These are phyloP conservation scores for Crocidura indochinensis DNA, from an alignment of 2,797 vertebrate species.

Conservation along the genomic window DNA sequence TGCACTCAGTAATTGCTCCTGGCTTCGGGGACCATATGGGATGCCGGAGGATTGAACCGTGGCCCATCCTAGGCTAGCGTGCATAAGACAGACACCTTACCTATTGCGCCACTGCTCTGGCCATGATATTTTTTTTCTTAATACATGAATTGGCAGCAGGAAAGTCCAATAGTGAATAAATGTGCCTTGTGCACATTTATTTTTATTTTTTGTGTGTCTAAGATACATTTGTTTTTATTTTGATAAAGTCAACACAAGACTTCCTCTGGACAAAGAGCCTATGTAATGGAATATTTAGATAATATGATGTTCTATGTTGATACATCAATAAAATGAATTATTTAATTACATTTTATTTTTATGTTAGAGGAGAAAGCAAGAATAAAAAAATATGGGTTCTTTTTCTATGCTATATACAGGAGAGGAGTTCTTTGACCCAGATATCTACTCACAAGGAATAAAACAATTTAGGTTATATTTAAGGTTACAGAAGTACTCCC, in stretches of 20 bases:
- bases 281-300: background rate
- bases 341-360: slow-evolving; percentile 49
- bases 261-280: background rate
- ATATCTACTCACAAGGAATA: background rate
- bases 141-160: slow-evolving; percentile 5
- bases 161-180: background rate
- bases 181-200: background rate
- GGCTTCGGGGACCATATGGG: too few species aligned
- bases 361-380: background rate
- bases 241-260: background rate
- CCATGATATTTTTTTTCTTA: slow-evolving; percentile 2
- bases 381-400: background rate
- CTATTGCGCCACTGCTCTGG: too few species aligned
- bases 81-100: too few species aligned
- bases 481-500: slow-evolving; percentile 14
- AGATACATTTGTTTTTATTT: background rate
- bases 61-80: too few species aligned
- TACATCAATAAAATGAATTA: background rate
- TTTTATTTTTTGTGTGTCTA: background rate
- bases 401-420: background rate
- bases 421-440: background rate
- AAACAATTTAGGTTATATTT: background rate
- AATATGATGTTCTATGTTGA: background rate
- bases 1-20: too few species aligned
- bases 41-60: too few species aligned